Evolutionary conservation across 2,113 vertebrate genomes (phyloP), one percentile per base, ranked within the genome.

Genomic region (Lepus americanus): DNA sequence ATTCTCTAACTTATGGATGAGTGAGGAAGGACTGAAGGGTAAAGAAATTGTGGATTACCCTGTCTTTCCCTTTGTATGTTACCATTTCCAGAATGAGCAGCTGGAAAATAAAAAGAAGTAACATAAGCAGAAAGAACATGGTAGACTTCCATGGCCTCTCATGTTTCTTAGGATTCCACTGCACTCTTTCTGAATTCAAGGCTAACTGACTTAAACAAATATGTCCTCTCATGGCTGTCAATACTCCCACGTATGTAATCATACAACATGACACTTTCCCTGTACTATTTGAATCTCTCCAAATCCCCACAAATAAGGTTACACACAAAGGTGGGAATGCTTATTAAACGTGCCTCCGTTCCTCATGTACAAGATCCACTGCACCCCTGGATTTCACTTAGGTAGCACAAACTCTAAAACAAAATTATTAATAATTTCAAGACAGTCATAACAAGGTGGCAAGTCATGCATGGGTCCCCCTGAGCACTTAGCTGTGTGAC

Each of bases 121-220:
- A 67, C 3, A 51, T 53, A 25, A 70, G 5, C 10, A 36, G 27
- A 79, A 89, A 33, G 53, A 13, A 49, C 31, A 55, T 69, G 36
- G 39, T 23, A 20, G 13, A 5, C 59, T 64, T n/a, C 53, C 6
- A 39, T 3, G 49, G 31, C 5, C 5, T 6, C 88, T 69, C 49
- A 27, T 36, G 31, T 44, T 78, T 83, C 20, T 49, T 51, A 63
- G 51, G 27, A 20, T 59, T 27, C 16, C 49, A 53, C 1, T 64
- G 33, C 27, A 55, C 73, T 61, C 51, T 80, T 95, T 92, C 59
- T n/a, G 25, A 17, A 55, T 63, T 89, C n/a, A 61, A 73, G 81
- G 31, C 20, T 86, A 82, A 22, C 72, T 81, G 3, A 69, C 0
- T 69, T 7, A 67, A 49, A 77, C 20, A 44, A 14, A 79, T 19